Percentiles rank a stretch among this genome's conserved stretches.
phyloP scores from a whole-genome alignment of 1,140 invertebrate species.

The Armadillidium nasatum region DNA sequence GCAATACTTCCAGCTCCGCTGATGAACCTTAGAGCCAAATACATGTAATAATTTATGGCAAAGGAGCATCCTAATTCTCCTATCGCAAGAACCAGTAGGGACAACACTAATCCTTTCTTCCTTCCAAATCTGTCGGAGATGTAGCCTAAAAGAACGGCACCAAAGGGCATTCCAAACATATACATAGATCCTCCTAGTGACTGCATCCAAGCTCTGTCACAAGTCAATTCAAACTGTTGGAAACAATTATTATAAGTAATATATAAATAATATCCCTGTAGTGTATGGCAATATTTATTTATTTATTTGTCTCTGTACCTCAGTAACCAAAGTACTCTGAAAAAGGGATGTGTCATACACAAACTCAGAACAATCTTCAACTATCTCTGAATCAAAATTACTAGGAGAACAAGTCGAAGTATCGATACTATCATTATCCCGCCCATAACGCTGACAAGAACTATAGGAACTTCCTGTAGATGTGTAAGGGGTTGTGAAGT shows the following conservation, averaged over 20 bases:
- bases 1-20: conserved; percentile 2
- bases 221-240: conserved; percentile 48
- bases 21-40: neutral
- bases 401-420: too few relatives aligned
- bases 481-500: conserved; percentile 19
- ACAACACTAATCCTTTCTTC: neutral
- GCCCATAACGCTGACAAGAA: neutral
- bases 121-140: conserved; percentile 46
- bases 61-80: neutral
- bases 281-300: neutral
- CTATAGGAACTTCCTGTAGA: neutral
- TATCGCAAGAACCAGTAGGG: neutral
- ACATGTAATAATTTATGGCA: neutral
- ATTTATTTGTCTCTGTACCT: conserved; percentile 27
- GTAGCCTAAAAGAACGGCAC: conserved; percentile 47
- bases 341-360: conserved; percentile 36
- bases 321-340: conserved; percentile 34
- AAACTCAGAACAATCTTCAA: conserved; percentile 4
- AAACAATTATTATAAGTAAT: neutral
- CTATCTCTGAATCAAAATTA: too few relatives aligned
- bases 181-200: conserved; percentile 47
- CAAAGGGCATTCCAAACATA: conserved; percentile 49
- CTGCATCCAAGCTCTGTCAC: conserved; percentile 45
- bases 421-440: too few relatives aligned
- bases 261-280: neutral